Evolutionary conservation across 92 coral and sea anemone species (phyloP).

Genomic region (Heteractis magnifica): DNA sequence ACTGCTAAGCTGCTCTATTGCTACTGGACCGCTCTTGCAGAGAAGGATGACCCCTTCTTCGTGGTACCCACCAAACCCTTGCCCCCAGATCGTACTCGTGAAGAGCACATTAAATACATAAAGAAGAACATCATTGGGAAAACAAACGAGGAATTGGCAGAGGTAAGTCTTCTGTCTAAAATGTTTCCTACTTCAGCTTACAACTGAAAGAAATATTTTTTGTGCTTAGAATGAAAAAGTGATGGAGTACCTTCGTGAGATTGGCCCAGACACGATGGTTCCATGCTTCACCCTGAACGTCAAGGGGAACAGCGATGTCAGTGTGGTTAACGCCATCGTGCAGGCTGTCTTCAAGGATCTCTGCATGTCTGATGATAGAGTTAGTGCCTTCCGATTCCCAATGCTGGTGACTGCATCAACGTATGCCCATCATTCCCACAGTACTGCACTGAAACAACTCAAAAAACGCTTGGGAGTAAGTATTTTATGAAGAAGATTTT

Average conservation of each 20-base stretch:
- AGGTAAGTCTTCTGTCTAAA: conserved; percentile 34
- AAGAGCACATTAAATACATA: conserved; percentile 55
- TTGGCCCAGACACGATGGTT: conserved; percentile 87
- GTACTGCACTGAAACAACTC: conserved; percentile 59
- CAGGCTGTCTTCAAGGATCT: conserved; percentile 57
- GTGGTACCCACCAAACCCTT: conserved; percentile 66
- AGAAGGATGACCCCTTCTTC: conserved; percentile 67
- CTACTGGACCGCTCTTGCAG: conserved; percentile 73
- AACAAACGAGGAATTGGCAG: conserved; percentile 65
- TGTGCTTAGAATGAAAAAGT: conserved; percentile 43
- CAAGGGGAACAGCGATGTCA: conserved; percentile 47
- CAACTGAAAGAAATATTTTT: neutral
- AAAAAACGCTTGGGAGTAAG: conserved; percentile 80
- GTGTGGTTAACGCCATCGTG: conserved; percentile 42
- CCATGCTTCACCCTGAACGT: conserved; percentile 83
- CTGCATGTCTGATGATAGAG: conserved; percentile 41
- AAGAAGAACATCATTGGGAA: conserved; percentile 64
- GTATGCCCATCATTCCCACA: conserved; percentile 56
- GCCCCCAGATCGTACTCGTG: conserved; percentile 37
- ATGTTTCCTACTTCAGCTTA: neutral
- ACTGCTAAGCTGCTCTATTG: conserved; percentile 85
- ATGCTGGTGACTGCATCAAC: conserved; percentile 80
- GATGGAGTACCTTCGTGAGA: conserved; percentile 56
- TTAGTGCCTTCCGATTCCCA: conserved; percentile 61
- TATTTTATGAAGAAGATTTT: neutral